phyloP scores from a whole-genome alignment of 2,888 invertebrate species.

The Crossocerus cetratus region DNA sequence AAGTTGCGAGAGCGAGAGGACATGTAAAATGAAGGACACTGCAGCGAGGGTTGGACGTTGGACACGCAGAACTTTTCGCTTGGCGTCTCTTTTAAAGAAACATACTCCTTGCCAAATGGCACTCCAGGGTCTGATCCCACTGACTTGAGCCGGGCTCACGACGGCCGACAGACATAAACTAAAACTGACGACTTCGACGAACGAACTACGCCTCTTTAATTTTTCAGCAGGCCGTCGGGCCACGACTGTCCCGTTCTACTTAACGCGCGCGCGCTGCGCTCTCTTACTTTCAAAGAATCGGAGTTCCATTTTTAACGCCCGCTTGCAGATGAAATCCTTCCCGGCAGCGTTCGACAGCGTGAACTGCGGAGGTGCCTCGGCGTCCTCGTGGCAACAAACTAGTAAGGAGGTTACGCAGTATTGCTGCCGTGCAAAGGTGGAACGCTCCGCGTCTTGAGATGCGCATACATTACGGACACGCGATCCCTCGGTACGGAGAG shows the following conservation, averaged over 20 bases:
- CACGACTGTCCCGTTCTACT: too few species aligned
- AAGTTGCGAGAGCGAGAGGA: slow-evolving; percentile 2
- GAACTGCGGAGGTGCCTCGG: neutral
- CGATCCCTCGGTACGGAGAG: slow-evolving; percentile 63
- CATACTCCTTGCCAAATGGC: slow-evolving; percentile 43
- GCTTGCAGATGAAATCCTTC: neutral
- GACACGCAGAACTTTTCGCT: slow-evolving; percentile 26
- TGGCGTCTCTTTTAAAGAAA: slow-evolving; percentile 48
- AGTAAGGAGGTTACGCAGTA: slow-evolving; percentile 39
- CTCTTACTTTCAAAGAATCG: neutral
- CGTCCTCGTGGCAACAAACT: slow-evolving; percentile 34
- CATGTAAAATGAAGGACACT: slow-evolving; percentile 48
- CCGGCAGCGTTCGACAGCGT: neutral
- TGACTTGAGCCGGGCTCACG: slow-evolving; percentile 36
- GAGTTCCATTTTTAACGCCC: neutral
- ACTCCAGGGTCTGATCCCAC: slow-evolving; percentile 36
- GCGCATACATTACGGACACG: slow-evolving; percentile 75
- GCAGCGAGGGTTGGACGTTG: slow-evolving; percentile 9
- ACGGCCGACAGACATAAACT: slow-evolving; percentile 17
- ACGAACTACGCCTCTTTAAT: neutral
- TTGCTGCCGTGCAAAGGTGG: slow-evolving; percentile 66
- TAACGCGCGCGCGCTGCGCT: too few species aligned
- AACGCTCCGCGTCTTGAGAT: slow-evolving; percentile 68
- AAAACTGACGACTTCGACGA: slow-evolving; percentile 1
- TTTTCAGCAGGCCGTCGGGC: slow-evolving; percentile 1